Evolutionary conservation across 2,113 vertebrate species (phyloP).

Genomic region (Fukomys damarensis): DNA sequence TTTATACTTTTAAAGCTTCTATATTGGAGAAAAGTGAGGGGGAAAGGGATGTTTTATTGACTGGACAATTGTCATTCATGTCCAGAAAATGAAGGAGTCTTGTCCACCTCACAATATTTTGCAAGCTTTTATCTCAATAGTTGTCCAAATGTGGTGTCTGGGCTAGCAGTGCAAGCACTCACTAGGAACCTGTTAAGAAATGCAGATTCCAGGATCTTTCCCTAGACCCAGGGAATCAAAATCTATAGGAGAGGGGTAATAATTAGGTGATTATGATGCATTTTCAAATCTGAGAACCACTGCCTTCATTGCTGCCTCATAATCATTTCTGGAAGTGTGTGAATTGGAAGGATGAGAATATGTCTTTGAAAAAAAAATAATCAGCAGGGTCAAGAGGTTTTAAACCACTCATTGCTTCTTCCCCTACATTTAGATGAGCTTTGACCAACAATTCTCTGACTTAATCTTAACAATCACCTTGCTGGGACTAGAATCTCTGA

Average conservation of each 20-base stretch:
- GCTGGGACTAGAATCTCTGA: background rate
- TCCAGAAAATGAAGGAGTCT: background rate
- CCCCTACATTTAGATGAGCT: background rate
- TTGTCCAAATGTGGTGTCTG: background rate
- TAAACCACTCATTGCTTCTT: background rate
- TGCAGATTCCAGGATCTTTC: background rate
- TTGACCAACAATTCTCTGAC: background rate
- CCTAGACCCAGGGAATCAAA: background rate
- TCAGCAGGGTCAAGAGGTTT: background rate
- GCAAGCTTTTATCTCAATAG: background rate
- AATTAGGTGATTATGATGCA: background rate
- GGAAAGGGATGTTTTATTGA: background rate
- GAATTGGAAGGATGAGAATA: background rate
- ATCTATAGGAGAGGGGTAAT: background rate
- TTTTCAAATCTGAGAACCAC: background rate
- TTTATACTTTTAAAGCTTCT: background rate
- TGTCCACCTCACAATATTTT: background rate
- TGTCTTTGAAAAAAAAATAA: background rate
- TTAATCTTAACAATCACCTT: background rate
- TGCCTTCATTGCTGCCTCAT: background rate
- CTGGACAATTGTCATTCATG: background rate
- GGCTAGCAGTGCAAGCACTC: background rate
- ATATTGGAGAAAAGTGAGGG: background rate
- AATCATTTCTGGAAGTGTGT: background rate
- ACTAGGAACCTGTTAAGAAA: constrained; percentile 9